Evolutionary conservation across 2,888 invertebrate species (phyloP), one percentile per base, ranked within the genome.

Genomic region (Drosophila nigricruria): DNA sequence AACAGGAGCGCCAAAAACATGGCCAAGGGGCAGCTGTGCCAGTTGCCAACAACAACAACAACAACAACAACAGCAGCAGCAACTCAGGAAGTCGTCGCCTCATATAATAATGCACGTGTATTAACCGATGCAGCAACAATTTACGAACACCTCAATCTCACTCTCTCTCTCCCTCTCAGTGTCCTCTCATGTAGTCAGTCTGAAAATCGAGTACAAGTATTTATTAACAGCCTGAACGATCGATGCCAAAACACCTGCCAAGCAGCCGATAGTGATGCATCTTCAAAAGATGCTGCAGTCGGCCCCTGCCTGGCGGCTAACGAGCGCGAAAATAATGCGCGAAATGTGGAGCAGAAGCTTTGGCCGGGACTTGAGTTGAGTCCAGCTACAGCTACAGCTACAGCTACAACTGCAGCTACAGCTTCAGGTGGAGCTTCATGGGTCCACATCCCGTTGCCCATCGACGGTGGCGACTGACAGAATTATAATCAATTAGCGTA

Each of bases 401-500:
- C 54, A 54, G n/a, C 16, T 34, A 30, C 34, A 45, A 9, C 45
- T 27, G 8, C 36, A 58, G 57, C 36, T 25, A 2, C n/a, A 38
- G 38, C 38, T 38, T 9, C 38, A 38, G n/a, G 8, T n/a, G 9
- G 25, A 45, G 47, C 18, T 30, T 5, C 30, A 49, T 30, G 50
- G 34, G 1, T 50, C 23, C 50, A 52, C 34, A 50, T 42, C 36
- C 50, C 63, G 52, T 30, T n/a, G 25, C 36, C 38, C 62, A 63
- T 53, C 42, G 73, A 64, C 82, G 85, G 88, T 85, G 81, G 84
- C 79, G 80, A 82, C 89, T 89, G 87, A 87, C 83, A 81, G 83
- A 82, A 88, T 87, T 86, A 88, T 87, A 87, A 87, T 87, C 87
- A 87, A 87, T 87, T 87, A 87, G 88, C 86, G 88, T 75, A 78